phyloP scores from a whole-genome alignment of 2,888 invertebrate genomes.

The Cryptocheilus praepositus region DNA sequence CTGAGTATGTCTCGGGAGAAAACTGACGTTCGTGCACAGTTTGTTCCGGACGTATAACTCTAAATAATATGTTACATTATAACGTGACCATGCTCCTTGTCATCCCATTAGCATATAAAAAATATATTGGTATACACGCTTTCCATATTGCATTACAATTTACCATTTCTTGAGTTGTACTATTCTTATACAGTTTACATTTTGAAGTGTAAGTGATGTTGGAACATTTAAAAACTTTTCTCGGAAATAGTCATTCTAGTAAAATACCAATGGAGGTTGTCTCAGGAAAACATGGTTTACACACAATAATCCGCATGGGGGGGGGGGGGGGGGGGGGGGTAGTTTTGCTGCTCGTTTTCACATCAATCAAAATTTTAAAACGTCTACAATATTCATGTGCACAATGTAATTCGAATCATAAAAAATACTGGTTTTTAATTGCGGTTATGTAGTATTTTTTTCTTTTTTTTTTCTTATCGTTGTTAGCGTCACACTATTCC shows the following conservation, averaged over 20 bases:
- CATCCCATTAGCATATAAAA: slow-evolving; percentile 71
- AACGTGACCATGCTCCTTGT: slow-evolving; percentile 62
- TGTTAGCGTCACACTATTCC: too few species aligned
- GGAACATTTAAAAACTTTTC: slow-evolving; percentile 47
- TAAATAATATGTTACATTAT: slow-evolving; percentile 62
- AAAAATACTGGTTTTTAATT: slow-evolving; percentile 16
- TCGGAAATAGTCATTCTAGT: slow-evolving; percentile 40
- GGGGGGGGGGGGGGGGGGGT: too few species aligned
- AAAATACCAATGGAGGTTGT: slow-evolving; percentile 59
- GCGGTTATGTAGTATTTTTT: slow-evolving; percentile 1
- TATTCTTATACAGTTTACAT: slow-evolving; percentile 58
- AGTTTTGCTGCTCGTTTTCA: slow-evolving; percentile 4
- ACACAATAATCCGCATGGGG: slow-evolving; percentile 25
- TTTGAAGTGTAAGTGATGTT: slow-evolving; percentile 47
- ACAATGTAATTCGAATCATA: slow-evolving; percentile 18
- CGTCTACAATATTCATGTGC: slow-evolving; percentile 1
- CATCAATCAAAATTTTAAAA: slow-evolving; percentile 6
- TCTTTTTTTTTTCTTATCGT: too few species aligned
- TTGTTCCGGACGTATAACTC: slow-evolving; percentile 51
- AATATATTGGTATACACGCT: slow-evolving; percentile 72
- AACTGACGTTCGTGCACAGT: slow-evolving; percentile 59
- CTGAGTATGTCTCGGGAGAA: slow-evolving; percentile 50
- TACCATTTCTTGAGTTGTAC: slow-evolving; percentile 64
- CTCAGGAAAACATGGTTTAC: slow-evolving; percentile 57
- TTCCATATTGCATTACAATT: slow-evolving; percentile 70